Evolutionary conservation across 1,140 invertebrate species (phyloP).

Genomic region (Drosophila burlai): DNA sequence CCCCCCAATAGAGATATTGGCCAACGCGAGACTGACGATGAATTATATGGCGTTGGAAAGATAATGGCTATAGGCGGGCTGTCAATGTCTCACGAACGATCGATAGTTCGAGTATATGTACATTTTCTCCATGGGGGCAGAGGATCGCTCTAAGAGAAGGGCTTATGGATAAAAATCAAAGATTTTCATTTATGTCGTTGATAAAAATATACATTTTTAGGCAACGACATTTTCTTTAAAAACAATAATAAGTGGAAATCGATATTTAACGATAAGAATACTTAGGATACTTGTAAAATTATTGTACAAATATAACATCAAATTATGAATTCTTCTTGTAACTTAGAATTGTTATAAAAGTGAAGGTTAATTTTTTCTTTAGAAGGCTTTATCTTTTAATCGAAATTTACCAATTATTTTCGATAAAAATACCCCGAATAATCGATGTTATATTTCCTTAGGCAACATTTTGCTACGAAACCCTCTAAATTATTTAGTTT

Average conservation of each 20-base stretch:
- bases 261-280: background rate
- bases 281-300: too few relatives aligned
- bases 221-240: too few relatives aligned
- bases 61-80: conserved; percentile 23
- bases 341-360: background rate
- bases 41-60: conserved; percentile 7
- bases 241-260: too few relatives aligned
- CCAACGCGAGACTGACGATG: conserved; percentile 19
- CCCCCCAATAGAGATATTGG: conserved; percentile 23
- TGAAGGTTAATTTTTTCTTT: too few relatives aligned
- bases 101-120: background rate
- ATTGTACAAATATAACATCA: too few relatives aligned
- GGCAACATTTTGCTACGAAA: background rate
- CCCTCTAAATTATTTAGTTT: background rate
- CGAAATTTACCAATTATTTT: background rate
- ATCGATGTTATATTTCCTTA: background rate
- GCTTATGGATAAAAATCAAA: conserved; percentile 22
- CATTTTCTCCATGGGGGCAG: conserved; percentile 14
- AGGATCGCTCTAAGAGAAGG: conserved; percentile 2
- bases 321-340: background rate
- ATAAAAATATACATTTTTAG: background rate
- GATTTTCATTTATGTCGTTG: background rate
- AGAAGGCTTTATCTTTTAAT: too few relatives aligned
- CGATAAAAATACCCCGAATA: background rate
- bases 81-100: conserved; percentile 37